Evolutionary conservation across 2,797 vertebrate genomes (phyloP).

Genomic region (Numenius phaeopus): DNA sequence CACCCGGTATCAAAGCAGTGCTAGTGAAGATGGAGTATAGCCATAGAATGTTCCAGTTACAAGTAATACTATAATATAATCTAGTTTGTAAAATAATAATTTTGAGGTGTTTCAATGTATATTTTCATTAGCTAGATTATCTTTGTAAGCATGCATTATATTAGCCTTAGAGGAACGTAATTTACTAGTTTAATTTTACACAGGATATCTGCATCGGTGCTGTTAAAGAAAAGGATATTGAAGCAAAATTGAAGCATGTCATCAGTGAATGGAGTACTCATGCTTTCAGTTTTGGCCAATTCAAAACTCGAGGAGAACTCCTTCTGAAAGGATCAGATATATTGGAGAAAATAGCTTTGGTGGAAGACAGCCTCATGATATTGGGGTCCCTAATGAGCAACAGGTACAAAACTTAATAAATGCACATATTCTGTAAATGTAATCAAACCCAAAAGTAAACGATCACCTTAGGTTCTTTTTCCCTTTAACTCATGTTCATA

Average conservation of each 20-base stretch:
- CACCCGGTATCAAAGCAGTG: background rate
- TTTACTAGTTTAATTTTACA: conserved; percentile 8
- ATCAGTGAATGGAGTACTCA: conserved; percentile 84
- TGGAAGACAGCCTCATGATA: conserved; percentile 90
- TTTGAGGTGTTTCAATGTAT: background rate
- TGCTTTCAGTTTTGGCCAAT: conserved; percentile 80
- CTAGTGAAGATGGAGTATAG: background rate
- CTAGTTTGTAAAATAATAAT: background rate
- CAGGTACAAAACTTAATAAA: conserved; percentile 75
- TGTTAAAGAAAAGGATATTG: conserved; percentile 89
- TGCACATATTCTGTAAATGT: background rate
- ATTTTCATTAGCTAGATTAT: background rate
- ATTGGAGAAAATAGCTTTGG: conserved; percentile 82
- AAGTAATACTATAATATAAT: background rate
- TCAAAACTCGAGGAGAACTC: conserved; percentile 87
- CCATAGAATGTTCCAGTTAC: background rate
- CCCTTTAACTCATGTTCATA: background rate
- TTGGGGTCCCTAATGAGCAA: conserved; percentile 87
- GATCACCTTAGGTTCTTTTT: background rate
- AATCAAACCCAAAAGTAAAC: background rate
- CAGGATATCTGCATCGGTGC: conserved; percentile 89
- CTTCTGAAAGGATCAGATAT: conserved; percentile 85
- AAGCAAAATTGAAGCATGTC: conserved; percentile 85
- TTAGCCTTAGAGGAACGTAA: background rate
- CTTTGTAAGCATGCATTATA: background rate